Percentiles rank a stretch among this genome's conserved stretches.
phyloP scores from a whole-genome alignment of 2,888 invertebrate genomes.

The Prosopocoilus inquinatus region DNA sequence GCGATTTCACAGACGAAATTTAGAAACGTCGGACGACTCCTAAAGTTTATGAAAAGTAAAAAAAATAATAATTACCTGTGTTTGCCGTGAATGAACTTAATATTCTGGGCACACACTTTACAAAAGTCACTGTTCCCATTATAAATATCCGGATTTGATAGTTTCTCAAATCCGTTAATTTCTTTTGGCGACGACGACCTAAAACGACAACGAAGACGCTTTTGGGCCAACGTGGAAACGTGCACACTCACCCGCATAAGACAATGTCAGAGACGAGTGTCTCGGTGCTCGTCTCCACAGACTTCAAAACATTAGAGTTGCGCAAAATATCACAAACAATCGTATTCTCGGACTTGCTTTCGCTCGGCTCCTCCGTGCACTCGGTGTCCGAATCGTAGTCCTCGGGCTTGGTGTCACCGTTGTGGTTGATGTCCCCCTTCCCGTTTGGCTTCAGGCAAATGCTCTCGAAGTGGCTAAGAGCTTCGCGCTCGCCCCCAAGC shows the following conservation, averaged over 20 bases:
- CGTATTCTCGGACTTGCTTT: conserved; percentile 40
- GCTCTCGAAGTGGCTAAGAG: conserved; percentile 28
- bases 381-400: conserved; percentile 39
- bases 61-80: conserved; percentile 29
- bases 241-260: conserved; percentile 29
- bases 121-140: conserved; percentile 37
- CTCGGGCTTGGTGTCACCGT: conserved; percentile 28
- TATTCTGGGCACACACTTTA: conserved; percentile 44
- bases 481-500: conserved; percentile 1
- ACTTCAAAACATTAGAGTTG: conserved; percentile 27
- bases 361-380: conserved; percentile 34
- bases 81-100: conserved; percentile 39
- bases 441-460: conserved; percentile 27
- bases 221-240: neutral
- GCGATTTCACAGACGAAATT: too few species aligned
- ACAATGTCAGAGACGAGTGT: conserved; percentile 51
- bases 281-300: conserved; percentile 56
- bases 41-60: neutral
- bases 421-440: conserved; percentile 28
- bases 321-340: conserved; percentile 28
- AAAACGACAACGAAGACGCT: conserved; percentile 13
- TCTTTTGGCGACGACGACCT: conserved; percentile 42
- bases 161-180: conserved; percentile 45
- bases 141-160: conserved; percentile 33
- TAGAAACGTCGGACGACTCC: neutral